Conservation (phyloP, 2,888 invertebrate species). For the Lithophane semibrunnea region DNA sequence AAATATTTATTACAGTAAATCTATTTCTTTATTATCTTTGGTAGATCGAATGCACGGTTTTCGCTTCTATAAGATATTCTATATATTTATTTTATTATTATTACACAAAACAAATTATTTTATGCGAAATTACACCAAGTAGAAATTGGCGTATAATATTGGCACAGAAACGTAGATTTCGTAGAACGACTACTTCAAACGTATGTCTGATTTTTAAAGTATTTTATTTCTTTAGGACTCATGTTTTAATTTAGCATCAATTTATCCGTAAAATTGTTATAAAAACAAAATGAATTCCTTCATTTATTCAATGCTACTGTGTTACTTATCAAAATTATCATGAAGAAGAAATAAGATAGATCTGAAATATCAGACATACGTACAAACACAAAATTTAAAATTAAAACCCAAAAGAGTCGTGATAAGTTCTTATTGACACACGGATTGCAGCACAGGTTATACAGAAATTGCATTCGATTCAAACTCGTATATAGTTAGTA, state of each 20-base stretch:
- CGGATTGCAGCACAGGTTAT: background rate
- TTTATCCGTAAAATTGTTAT: background rate
- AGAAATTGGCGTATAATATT: constrained; percentile 62
- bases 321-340: no score
- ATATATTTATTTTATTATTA: constrained; percentile 62
- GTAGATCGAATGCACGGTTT: constrained; percentile 76
- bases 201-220: constrained; percentile 27
- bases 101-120: constrained; percentile 45
- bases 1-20: constrained; percentile 43
- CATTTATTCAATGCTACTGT: no score
- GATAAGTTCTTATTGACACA: constrained; percentile 9
- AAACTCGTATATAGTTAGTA: no score
- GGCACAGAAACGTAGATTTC: constrained; percentile 52
- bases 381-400: constrained; percentile 5
- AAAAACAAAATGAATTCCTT: background rate
- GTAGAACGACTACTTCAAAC: constrained; percentile 11
- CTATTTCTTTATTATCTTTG: constrained; percentile 49
- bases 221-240: background rate
- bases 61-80: constrained; percentile 65
- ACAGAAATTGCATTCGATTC: background rate
- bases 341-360: background rate
- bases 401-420: constrained; percentile 31
- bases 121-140: constrained; percentile 55
- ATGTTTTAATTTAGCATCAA: background rate
- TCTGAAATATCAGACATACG: constrained; percentile 9